Base-by-base conservation (phyloP, 1,140 invertebrate genomes). In the Drosophila takahashii region DNA sequence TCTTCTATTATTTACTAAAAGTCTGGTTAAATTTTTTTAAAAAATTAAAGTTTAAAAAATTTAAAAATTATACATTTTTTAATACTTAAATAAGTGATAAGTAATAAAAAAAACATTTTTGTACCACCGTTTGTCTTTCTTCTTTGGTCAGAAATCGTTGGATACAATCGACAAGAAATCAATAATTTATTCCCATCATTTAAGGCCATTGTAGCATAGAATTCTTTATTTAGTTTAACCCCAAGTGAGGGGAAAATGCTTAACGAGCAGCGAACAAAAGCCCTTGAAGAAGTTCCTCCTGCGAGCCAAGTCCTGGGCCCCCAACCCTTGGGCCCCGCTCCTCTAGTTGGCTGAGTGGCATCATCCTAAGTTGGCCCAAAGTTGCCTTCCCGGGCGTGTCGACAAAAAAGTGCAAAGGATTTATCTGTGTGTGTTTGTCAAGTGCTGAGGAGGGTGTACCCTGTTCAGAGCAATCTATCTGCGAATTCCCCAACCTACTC, bases 151-250 rank as follows among this genome's bases (percentile, higher is more conserved):
- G 16, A 34, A 41, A 29, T 51, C 37, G 13, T 42, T 41, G 15
- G 48, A 51, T 36, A 41, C 22, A 42, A 58, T 37, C n/a, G 69
- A 70, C 61, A 39, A 52, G 59, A 72, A 81, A 81, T 87, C 75
- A 86, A 87, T 79, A 87, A 79, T 87, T 81, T 87, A 71, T 81
- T 67, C 64, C 50, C 77, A 87, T 86, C 78, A 66, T 85, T 86
- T 83, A 48, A 59, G 77, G 61, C 59, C 65, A 71, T 70, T 66
- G 74, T 86, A 56, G 81, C 74, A 53, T 52, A 60, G 57, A 71
- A 77, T 77, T 77, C 64, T 64, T 77, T 84, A 80, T 89, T 89
- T 84, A 84, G 79, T 73, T 77, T 57, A 79, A 74, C 79, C 71
- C 60, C 67, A 57, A 79, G 71, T 54, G 69, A 52, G 52, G 60